Evolutionary conservation across 92 coral and sea anemone species (phyloP).

Genomic region (Montipora capitata): DNA sequence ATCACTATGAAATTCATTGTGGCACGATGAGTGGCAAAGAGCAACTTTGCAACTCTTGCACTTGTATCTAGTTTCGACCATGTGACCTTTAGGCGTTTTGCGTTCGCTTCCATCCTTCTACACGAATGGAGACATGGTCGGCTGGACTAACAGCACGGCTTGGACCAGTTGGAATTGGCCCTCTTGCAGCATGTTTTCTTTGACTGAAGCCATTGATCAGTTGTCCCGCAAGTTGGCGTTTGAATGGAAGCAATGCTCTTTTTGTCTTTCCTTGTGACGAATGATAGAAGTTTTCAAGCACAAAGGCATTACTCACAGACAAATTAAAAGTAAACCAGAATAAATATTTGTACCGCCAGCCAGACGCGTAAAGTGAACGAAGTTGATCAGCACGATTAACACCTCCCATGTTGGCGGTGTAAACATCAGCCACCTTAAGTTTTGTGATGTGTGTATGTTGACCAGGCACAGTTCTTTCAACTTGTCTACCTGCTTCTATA

Average conservation of each 20-base stretch:
- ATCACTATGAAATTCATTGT: conserved; percentile 14
- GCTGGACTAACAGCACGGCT: not conserved
- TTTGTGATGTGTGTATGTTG: not conserved
- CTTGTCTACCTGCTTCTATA: not conserved
- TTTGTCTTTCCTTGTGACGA: not conserved
- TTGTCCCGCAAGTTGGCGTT: conserved; percentile 23
- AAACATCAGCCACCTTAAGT: conserved; percentile 28
- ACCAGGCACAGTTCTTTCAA: not conserved
- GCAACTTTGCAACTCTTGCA: conserved; percentile 56
- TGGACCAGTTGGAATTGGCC: not conserved
- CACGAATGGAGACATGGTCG: conserved; percentile 31
- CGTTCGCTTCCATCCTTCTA: not conserved
- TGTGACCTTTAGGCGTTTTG: conserved; percentile 50
- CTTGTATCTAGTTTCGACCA: conserved; percentile 47
- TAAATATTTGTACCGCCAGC: conserved; percentile 57
- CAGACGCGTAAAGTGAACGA: conserved; percentile 19
- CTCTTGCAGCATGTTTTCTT: conserved; percentile 4
- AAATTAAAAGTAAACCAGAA: conserved; percentile 62
- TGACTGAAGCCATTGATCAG: conserved; percentile 49
- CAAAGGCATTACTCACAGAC: conserved; percentile 33
- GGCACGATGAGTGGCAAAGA: conserved; percentile 26
- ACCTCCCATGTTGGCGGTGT: conserved; percentile 64
- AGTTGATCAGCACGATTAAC: conserved; percentile 66
- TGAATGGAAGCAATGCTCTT: not conserved
- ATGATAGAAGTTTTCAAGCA: conserved; percentile 12